Evolutionary conservation across 2,797 vertebrate species (phyloP), one percentile per base, ranked within the genome.

Genomic region (Urocyon cinereoargenteus): DNA sequence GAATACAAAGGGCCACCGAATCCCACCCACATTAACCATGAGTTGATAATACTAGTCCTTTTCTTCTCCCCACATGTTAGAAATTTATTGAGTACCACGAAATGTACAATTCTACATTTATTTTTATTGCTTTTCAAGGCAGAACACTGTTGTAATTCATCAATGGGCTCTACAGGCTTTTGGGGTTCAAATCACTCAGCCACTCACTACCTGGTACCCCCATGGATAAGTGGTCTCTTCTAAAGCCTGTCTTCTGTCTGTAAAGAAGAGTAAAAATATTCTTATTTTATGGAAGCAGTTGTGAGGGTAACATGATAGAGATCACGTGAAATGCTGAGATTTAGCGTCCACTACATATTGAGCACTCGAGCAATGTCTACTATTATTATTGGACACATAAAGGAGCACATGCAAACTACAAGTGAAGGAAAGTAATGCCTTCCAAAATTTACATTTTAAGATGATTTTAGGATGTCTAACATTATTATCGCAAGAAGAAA

Each of bases 401-500:
- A 91, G 4, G 34, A 83, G 89, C 10, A 36, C 31, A 79, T 94
- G 82, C 57, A 70, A 86, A 78, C 31, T 40, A 53, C 45, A 82
- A 95, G 45, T 16, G 2, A 95, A 87, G 93, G 19, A 78, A 79
- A 96, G 26, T 6, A 40, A 88, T n/a, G 24, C 45, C 59, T 97
- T 90, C 22, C 24, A 89, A 86, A 95, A 91, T 73, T 85, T 82
- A 61, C 59, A 81, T 94, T 95, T 93, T 92, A 82, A 55, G 66
- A 81, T 90, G 64, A 90, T 68, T 90, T 82, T 93, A 95, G 73
- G 28, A 79, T 68, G 31, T 95, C 61, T 96, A 90, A 94, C 85
- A 90, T 90, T 94, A 86, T 61, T 64, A 79, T 78, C 94, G 66
- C 79, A 96, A 92, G 81, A 94, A 81, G 83, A 83, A 97, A 95